phyloP scores from a whole-genome alignment of 92 coral and sea anemone genomes.

The Zoanthus solanderi region DNA sequence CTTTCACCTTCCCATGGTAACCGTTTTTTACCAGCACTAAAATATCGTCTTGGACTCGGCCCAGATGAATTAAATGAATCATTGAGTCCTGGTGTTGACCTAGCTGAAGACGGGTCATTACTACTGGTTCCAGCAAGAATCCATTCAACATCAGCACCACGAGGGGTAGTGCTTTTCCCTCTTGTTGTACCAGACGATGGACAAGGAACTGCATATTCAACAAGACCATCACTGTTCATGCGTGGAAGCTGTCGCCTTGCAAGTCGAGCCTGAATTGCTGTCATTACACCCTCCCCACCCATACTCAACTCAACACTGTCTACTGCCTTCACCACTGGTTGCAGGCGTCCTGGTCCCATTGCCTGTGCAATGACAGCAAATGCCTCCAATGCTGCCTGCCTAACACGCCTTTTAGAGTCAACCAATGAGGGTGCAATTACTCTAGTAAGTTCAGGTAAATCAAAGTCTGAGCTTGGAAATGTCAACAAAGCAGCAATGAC shows the following conservation, averaged over 20 bases:
- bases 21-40: slow-evolving; percentile 94
- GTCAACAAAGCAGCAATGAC: slow-evolving; percentile 93
- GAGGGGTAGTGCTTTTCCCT: slow-evolving; percentile 77
- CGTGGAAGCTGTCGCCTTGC: slow-evolving; percentile 98
- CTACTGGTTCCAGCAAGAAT: slow-evolving; percentile 94
- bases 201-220: slow-evolving; percentile 95
- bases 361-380: slow-evolving; percentile 99
- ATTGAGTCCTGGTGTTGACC: slow-evolving; percentile 95
- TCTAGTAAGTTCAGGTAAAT: slow-evolving; percentile 86
- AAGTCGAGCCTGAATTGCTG: slow-evolving; percentile 94
- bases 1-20: slow-evolving; percentile 95
- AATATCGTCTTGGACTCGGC: slow-evolving; percentile 90
- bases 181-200: slow-evolving; percentile 92
- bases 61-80: slow-evolving; percentile 85
- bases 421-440: slow-evolving; percentile 93
- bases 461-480: slow-evolving; percentile 97
- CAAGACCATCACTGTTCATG: slow-evolving; percentile 94
- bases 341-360: slow-evolving; percentile 95
- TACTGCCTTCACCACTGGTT: slow-evolving; percentile 91
- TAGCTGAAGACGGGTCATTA: slow-evolving; percentile 82
- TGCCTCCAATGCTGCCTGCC: slow-evolving; percentile 98
- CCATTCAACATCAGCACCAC: slow-evolving; percentile 99
- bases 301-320: slow-evolving; percentile 84
- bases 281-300: slow-evolving; percentile 99
- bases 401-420: slow-evolving; percentile 92